These are phyloP conservation scores for Euschistus heros DNA, from an alignment of 1,140 invertebrate genomes.

Conservation along the genomic window DNA sequence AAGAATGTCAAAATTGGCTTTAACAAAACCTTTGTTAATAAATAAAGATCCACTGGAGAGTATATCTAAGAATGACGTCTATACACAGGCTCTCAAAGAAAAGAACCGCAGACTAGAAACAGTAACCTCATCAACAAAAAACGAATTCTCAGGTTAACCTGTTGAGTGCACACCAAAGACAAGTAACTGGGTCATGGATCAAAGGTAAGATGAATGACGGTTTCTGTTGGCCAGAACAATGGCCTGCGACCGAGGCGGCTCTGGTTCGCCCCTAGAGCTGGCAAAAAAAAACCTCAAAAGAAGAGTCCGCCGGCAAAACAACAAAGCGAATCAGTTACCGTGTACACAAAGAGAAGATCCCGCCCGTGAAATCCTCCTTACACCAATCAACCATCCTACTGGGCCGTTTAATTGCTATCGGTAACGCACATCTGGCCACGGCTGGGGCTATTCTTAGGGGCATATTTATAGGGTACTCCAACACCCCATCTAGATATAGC, in stretches of 20 bases:
- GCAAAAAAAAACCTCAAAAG: not conserved
- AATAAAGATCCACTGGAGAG: no score
- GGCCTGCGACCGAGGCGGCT: not conserved
- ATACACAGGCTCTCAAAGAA: no score
- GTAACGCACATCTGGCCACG: not conserved
- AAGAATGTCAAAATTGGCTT: no score
- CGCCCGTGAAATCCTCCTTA: slow-evolving; percentile 4
- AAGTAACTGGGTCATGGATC: slow-evolving; percentile 2
- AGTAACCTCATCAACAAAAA: no score
- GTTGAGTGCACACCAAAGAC: no score
- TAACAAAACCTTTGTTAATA: no score
- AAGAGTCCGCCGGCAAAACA: not conserved
- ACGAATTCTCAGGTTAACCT: no score
- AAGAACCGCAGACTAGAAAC: no score
- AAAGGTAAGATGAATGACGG: not conserved
- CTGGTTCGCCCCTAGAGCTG: not conserved
- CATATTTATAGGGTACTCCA: no score
- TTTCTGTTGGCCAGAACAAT: slow-evolving; percentile 7
- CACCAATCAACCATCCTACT: slow-evolving; percentile 6
- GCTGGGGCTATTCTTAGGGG: no score
- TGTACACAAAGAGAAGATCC: not conserved
- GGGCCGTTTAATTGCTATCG: not conserved
- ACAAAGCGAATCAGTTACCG: slow-evolving; percentile 7
- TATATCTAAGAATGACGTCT: no score
- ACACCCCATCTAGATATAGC: no score